phyloP scores from a whole-genome alignment of 2,797 vertebrate genomes.

The Holocentrus rufus region DNA sequence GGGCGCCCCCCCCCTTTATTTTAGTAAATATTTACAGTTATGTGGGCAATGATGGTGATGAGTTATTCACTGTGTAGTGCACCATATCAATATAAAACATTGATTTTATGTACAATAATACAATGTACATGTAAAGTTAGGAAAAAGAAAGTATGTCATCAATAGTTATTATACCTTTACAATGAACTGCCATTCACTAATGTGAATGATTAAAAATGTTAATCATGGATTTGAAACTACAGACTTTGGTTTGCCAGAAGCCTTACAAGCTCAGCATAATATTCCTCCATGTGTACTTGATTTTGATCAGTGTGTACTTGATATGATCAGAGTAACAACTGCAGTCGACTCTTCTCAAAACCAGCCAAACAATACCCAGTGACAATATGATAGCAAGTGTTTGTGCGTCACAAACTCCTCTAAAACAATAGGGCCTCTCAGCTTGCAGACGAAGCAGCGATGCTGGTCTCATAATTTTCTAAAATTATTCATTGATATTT shows the following conservation, averaged over 20 bases:
- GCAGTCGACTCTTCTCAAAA: too few species aligned
- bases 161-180: too few species aligned
- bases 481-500: slow-evolving; percentile 15
- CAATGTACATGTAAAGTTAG: background rate
- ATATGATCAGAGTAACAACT: background rate
- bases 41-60: background rate
- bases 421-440: background rate
- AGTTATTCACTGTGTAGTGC: background rate
- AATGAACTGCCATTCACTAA: background rate
- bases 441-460: background rate
- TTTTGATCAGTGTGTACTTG: background rate
- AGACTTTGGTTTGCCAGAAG: slow-evolving; percentile 1
- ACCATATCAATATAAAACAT: background rate
- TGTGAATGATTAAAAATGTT: too few species aligned
- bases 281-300: background rate
- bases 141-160: too few species aligned
- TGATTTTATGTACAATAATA: background rate
- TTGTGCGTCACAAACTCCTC: background rate
- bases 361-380: too few species aligned
- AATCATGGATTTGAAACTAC: background rate
- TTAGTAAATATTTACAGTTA: slow-evolving; percentile 37
- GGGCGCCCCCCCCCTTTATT: background rate
- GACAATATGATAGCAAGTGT: background rate
- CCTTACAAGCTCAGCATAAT: background rate
- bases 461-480: background rate